Evolutionary conservation across 2,113 vertebrate genomes (phyloP).

Genomic region (Solea senegalensis): DNA sequence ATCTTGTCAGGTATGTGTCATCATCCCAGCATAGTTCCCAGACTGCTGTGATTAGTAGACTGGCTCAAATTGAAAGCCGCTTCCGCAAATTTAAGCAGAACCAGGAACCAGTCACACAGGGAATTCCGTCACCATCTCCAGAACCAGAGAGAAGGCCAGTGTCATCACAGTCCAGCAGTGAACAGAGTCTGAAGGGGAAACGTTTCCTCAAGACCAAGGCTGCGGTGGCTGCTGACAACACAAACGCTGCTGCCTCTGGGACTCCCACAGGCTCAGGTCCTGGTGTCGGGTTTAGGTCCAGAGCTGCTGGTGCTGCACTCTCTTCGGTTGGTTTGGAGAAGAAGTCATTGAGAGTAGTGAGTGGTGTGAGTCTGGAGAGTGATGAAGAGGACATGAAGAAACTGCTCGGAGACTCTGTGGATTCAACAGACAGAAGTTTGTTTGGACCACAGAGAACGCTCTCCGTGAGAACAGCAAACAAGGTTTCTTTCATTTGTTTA

Average conservation of each 20-base stretch:
- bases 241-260: background rate
- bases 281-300: slow-evolving; percentile 8
- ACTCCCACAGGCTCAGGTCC: background rate
- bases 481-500: background rate
- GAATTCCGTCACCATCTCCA: background rate
- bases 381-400: slow-evolving; percentile 73
- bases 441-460: background rate
- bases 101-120: background rate
- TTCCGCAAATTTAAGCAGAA: slow-evolving; percentile 60
- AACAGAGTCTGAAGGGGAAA: slow-evolving; percentile 23
- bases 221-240: background rate
- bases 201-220: slow-evolving; percentile 76
- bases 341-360: slow-evolving; percentile 9
- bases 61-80: slow-evolving; percentile 80
- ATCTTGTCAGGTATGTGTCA: slow-evolving; percentile 26
- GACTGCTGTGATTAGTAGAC: slow-evolving; percentile 68
- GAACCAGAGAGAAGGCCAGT: background rate
- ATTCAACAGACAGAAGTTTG: background rate
- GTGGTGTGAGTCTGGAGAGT: slow-evolving; percentile 69
- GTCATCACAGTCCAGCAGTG: slow-evolving; percentile 38
- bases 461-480: background rate
- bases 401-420: background rate
- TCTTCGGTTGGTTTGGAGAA: background rate
- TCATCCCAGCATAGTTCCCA: slow-evolving; percentile 55
- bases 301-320: background rate